These are phyloP conservation scores for Enteromius afrohamiltoni DNA, from an alignment of 2,797 vertebrate species.

Conservation along the genomic window DNA sequence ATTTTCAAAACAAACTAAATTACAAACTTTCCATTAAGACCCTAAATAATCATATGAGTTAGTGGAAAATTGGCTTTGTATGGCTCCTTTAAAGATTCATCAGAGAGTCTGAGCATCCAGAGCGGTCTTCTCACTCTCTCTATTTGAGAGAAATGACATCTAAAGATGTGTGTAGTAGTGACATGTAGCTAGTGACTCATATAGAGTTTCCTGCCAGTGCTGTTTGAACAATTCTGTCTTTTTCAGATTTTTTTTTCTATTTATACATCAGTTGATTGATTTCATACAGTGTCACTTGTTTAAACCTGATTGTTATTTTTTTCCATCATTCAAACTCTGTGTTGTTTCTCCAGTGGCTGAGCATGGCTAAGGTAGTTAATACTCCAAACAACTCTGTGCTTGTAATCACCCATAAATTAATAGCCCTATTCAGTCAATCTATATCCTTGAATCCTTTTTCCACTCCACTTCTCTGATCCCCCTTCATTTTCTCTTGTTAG, in stretches of 20 bases:
- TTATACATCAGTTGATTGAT: slow-evolving; percentile 14
- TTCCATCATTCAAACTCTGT: not conserved
- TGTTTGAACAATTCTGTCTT: not conserved
- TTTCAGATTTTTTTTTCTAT: not conserved
- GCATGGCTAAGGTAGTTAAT: slow-evolving; percentile 29
- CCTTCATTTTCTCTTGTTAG: slow-evolving; percentile 19
- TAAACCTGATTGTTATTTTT: slow-evolving; percentile 18
- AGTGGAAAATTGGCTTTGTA: no score
- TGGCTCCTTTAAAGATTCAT: not conserved
- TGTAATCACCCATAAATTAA: slow-evolving; percentile 50
- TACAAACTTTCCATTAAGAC: no score
- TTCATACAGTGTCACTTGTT: not conserved
- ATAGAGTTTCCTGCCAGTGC: not conserved
- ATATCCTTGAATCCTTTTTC: slow-evolving; percentile 39
- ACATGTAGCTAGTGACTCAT: not conserved
- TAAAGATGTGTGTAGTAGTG: slow-evolving; percentile 6
- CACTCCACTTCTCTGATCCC: slow-evolving; percentile 24
- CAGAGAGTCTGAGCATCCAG: not conserved
- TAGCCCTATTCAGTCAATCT: slow-evolving; percentile 42
- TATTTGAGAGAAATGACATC: not conserved
- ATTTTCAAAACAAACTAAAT: no score
- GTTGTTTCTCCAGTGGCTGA: slow-evolving; percentile 2
- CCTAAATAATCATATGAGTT: no score
- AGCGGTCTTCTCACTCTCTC: not conserved
- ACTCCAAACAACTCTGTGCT: slow-evolving; percentile 17